Evolutionary conservation across 2,113 vertebrate genomes (phyloP), one percentile per base, ranked within the genome.

Genomic region (Pungitius pungitius): DNA sequence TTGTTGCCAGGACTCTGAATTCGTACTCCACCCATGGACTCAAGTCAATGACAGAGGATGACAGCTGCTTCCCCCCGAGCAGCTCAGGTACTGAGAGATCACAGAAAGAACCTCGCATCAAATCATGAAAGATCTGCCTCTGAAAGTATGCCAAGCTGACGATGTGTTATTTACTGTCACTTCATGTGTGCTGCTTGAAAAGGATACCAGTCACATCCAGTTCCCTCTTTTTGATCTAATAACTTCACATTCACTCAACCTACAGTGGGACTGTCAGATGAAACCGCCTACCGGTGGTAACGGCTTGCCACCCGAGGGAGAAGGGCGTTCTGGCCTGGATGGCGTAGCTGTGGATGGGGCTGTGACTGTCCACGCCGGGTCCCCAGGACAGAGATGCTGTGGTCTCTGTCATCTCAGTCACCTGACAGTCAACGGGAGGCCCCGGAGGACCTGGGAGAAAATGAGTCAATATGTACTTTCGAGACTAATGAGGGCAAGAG

Each of bases 1-100:
- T 99, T 83, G 94, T 95, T 26, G 96, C 97, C 75, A 99, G 94
- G 0, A 96, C 95, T 33, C 97, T 93, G 89, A 98, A 98, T 80
- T 99, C 97, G 1, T 97, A 98, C 68, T 99, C 97, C 1, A 99
- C 97, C 97, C 97, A 99, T 0, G 97, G 95, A 86, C 95, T 97
- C 84, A 99, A 86, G 22, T 96, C 95, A 81, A 93, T 95, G 83
- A 97, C 96, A 0, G 94, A 94, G 0, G 96, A 94, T 8, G 96
- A 95, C 88, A 97, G 94, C 0, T 95, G 96, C 86, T 93, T 92
- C 57, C 96, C 96, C 0, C 94, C 94, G 2, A 98, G 92, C 70
- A 94, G 9, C 67, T 96, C 95, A 6, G 96, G 96, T 27, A 98
- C 97, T 98, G 39, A 83, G 70, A 86, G 60, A 80, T 73, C 72